phyloP scores from a whole-genome alignment of 2,888 invertebrate genomes.

The Melieria omissa region DNA sequence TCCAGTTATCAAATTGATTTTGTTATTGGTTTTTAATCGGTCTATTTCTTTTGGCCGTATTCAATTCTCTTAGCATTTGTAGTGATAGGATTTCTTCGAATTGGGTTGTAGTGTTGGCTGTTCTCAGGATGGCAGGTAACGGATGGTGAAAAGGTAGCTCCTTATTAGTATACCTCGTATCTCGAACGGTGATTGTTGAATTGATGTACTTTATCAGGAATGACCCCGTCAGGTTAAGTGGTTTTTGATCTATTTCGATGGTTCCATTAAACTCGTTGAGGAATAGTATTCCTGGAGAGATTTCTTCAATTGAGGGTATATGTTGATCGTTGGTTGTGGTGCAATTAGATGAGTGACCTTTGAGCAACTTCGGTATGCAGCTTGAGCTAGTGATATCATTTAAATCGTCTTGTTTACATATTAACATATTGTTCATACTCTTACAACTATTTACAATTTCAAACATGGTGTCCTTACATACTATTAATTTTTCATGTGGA shows the following conservation, averaged over 20 bases:
- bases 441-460: constrained; percentile 36
- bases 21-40: constrained; percentile 2
- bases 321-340: background rate
- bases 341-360: background rate
- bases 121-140: background rate
- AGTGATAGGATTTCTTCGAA: background rate
- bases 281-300: background rate
- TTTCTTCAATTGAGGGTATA: too few species aligned
- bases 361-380: background rate
- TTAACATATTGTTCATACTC: background rate
- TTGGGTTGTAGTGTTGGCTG: background rate
- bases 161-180: too few species aligned
- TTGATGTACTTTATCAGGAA: too few species aligned
- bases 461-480: constrained; percentile 13
- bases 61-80: background rate
- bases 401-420: background rate
- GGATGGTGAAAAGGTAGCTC: too few species aligned
- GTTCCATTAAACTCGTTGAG: background rate
- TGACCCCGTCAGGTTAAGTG: too few species aligned
- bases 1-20: background rate
- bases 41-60: background rate
- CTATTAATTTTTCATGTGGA: constrained; percentile 21
- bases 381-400: background rate
- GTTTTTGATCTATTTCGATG: background rate
- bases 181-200: too few species aligned